phyloP scores from a whole-genome alignment of 1,140 invertebrate genomes.

The Cyphomyrmex costatus region DNA sequence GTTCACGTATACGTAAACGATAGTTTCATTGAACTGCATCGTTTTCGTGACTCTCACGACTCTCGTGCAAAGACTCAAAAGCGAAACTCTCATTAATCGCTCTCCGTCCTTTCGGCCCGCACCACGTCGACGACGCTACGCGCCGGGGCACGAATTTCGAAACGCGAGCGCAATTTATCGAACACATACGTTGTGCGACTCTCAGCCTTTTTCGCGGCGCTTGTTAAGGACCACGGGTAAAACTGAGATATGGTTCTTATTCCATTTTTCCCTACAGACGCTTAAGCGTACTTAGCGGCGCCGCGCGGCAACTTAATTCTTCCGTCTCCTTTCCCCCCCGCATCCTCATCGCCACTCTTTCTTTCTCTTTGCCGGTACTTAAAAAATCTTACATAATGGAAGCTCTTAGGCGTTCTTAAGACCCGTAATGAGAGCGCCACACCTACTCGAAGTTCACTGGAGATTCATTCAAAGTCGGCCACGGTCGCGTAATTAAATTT shows the following conservation, averaged over 20 bases:
- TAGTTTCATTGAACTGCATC: constrained; percentile 74
- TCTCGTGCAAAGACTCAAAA: background rate
- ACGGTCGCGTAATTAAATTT: constrained; percentile 54
- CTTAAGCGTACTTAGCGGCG: constrained; percentile 57
- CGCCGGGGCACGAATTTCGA: constrained; percentile 76
- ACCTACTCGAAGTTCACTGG: constrained; percentile 45
- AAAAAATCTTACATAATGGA: constrained; percentile 63
- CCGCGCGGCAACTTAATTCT: constrained; percentile 52
- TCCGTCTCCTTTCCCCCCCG: background rate
- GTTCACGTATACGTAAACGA: constrained; percentile 77
- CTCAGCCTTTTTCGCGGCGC: background rate
- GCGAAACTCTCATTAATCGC: constrained; percentile 78
- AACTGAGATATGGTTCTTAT: constrained; percentile 50
- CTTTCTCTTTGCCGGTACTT: constrained; percentile 47
- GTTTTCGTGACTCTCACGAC: background rate
- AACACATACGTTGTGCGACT: constrained; percentile 35
- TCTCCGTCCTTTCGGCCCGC: constrained; percentile 75
- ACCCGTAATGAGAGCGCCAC: constrained; percentile 55
- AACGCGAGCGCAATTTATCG: constrained; percentile 73
- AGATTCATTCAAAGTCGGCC: constrained; percentile 58
- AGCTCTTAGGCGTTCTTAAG: constrained; percentile 61
- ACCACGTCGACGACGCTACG: constrained; percentile 44
- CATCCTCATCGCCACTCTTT: background rate
- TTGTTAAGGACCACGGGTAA: constrained; percentile 44
- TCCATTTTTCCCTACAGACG: constrained; percentile 25